phyloP scores from a whole-genome alignment of 2,797 vertebrate species.

The Acomys russatus region DNA sequence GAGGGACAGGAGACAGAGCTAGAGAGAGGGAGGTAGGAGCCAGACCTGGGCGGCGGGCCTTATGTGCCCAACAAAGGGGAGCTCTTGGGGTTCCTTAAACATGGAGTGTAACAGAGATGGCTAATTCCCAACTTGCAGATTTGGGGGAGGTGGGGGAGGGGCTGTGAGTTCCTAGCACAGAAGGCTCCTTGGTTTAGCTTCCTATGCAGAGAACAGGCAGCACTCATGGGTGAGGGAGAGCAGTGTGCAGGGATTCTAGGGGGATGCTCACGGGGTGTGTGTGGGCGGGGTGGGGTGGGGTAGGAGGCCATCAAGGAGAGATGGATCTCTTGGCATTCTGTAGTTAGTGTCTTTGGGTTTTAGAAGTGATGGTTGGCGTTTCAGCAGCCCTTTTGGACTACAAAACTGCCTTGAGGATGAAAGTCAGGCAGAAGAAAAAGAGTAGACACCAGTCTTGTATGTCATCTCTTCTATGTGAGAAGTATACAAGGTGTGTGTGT shows the following conservation, averaged over 20 bases:
- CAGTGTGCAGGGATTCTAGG: background rate
- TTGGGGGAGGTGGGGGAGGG: background rate
- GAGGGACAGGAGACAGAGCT: no score
- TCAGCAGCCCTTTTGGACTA: background rate
- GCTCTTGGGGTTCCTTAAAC: background rate
- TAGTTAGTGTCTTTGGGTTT: slow-evolving; percentile 5
- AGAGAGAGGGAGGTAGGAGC: background rate
- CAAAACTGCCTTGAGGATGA: slow-evolving; percentile 21
- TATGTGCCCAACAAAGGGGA: no score
- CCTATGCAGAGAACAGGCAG: background rate
- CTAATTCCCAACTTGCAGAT: background rate
- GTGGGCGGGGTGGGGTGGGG: no score
- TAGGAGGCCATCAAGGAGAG: background rate
- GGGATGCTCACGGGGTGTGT: background rate
- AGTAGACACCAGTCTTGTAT: background rate
- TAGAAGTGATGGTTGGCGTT: background rate
- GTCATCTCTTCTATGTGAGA: slow-evolving; percentile 15
- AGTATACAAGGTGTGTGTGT: background rate
- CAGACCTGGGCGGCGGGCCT: background rate
- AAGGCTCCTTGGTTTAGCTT: background rate
- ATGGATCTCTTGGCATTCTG: background rate
- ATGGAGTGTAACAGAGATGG: background rate
- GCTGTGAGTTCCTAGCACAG: background rate
- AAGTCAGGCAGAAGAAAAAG: background rate
- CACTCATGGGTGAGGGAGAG: background rate